These are phyloP conservation scores for Phortica magna DNA, from an alignment of 2,888 invertebrate species.

Conservation along the genomic window DNA sequence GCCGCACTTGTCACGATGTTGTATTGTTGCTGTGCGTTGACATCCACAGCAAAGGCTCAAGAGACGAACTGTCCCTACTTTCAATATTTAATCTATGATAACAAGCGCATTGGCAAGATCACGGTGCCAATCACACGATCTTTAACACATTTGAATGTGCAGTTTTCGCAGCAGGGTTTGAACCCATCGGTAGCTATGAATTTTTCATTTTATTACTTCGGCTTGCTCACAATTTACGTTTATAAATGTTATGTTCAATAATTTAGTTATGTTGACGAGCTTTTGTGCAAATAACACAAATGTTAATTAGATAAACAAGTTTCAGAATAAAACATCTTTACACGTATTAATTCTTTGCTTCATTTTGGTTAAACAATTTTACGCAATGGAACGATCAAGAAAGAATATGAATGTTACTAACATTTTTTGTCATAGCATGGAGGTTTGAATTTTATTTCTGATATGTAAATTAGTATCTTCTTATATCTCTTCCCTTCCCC, in stretches of 20 bases:
- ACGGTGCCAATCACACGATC: neutral
- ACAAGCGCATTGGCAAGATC: conserved; percentile 18
- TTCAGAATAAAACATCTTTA: neutral
- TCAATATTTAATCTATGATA: conserved; percentile 21
- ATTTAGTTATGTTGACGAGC: too few species aligned
- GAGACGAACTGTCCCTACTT: conserved; percentile 19
- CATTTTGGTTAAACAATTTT: too few species aligned
- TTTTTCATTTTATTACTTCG: neutral
- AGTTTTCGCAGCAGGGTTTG: conserved; percentile 17
- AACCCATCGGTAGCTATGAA: conserved; percentile 13
- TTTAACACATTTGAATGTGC: conserved; percentile 1
- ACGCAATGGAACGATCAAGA: too few species aligned
- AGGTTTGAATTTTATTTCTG: neutral
- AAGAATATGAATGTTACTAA: too few species aligned
- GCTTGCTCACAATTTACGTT: too few species aligned
- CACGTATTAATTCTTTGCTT: too few species aligned
- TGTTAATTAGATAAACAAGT: neutral
- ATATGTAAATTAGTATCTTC: neutral
- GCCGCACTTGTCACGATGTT: neutral
- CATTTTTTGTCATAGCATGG: too few species aligned
- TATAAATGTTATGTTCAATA: too few species aligned
- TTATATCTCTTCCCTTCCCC: neutral
- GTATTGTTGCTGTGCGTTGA: neutral
- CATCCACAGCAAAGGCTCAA: neutral
- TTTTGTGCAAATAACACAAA: neutral